Base-by-base conservation (phyloP, 2,113 vertebrate species). In the Platichthys flesus region DNA sequence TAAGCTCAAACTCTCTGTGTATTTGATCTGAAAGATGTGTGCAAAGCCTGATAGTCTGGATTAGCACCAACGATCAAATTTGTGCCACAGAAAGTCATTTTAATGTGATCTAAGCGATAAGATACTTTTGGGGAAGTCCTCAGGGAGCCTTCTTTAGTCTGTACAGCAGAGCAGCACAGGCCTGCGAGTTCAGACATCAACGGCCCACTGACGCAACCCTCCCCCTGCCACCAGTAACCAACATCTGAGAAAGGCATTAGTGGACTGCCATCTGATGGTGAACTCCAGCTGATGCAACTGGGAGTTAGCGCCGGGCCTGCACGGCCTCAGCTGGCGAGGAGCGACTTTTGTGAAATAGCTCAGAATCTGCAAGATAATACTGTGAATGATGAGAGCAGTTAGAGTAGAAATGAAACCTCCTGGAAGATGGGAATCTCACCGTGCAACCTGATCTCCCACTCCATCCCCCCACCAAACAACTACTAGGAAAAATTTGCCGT, bases 241-340 rank as follows among this genome's bases (percentile, higher is more conserved):
- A 83, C 75, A 87, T 86, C 84, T 83, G 60, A 88, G 47, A 86
- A 72, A 88, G 79, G 85, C 82, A 87, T 90, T 81, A 87, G 79
- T 82, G 84, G 88, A 88, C 89, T 92, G 93, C 92, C 92, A 91
- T 91, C 92, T 93, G 87, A 91, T 92, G 93, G 92, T 75, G 79
- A 91, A 83, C 74, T 70, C 68, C 69, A 68, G 88, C 87, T 88
- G 85, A 90, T 93, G 92, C 89, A 92, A 85, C 72, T 6, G 18
- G 42, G 59, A 72, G 71, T 87, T 78, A 73, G 70, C n/a, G 40
- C 20, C 20, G 4, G 45, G 45, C 56, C 58, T 15, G 60, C 57
- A 67, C 70, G 52, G 64, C 60, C 75, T 75, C 77, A 68, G 64
- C 54, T 68, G 64, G 45, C 31, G 21, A 69, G 71, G 65, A 67